Conservation (phyloP, 1,140 invertebrate species). For the Homalodisca vitripennis region DNA sequence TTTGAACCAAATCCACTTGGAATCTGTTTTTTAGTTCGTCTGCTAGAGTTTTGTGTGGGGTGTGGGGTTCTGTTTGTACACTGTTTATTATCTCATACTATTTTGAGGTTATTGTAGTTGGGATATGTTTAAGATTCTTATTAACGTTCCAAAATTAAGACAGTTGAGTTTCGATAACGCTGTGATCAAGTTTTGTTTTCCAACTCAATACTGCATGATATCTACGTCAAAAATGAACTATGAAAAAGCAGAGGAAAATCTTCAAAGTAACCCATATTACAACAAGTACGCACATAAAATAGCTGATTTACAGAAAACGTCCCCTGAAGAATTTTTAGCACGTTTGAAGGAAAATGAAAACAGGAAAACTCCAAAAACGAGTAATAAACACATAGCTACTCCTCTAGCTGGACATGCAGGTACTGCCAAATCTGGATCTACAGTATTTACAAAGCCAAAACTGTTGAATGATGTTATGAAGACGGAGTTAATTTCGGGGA, state of each 20-base stretch:
- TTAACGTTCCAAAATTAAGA: not conserved
- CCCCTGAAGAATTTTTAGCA: conserved; percentile 71
- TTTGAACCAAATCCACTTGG: no score
- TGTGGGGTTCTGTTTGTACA: no score
- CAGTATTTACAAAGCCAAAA: conserved; percentile 39
- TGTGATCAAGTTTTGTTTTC: not conserved
- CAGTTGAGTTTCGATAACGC: not conserved
- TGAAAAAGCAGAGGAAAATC: conserved; percentile 60
- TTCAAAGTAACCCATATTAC: conserved; percentile 76
- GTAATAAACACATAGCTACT: conserved; percentile 2
- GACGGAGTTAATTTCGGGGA: conserved; percentile 70
- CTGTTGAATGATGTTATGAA: conserved; percentile 75
- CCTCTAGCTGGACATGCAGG: conserved; percentile 38
- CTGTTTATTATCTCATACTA: no score
- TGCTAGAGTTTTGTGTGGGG: no score
- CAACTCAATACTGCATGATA: not conserved
- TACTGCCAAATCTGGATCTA: conserved; percentile 18
- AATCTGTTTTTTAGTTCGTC: no score
- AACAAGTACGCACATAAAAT: conserved; percentile 82
- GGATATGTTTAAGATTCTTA: no score
- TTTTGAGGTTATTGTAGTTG: no score
- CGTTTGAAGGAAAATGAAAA: conserved; percentile 60
- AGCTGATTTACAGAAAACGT: conserved; percentile 66
- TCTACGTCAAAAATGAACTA: conserved; percentile 27
- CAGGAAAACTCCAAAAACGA: conserved; percentile 50